Evolutionary conservation across 2,888 invertebrate genomes (phyloP).

Genomic region (Cryptus viduatorius): DNA sequence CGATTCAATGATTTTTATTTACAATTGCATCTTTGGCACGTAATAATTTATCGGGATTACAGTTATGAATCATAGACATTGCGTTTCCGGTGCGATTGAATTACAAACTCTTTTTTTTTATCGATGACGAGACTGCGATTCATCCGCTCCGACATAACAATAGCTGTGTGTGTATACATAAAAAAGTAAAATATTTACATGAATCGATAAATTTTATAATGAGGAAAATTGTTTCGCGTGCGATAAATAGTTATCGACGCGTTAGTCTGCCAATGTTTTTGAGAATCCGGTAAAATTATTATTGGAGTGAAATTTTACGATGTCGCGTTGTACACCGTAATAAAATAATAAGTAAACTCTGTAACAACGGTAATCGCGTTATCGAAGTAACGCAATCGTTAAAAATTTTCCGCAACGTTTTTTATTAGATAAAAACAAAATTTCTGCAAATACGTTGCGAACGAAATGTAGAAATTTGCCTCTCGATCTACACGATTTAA

Average conservation of each 20-base stretch:
- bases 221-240: slow-evolving; percentile 3
- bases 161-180: slow-evolving; percentile 38
- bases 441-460: neutral
- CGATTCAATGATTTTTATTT: slow-evolving; percentile 45
- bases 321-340: neutral
- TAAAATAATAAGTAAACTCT: slow-evolving; percentile 18
- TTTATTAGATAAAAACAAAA: neutral
- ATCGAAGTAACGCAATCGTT: neutral
- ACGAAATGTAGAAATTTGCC: neutral
- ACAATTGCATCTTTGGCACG: slow-evolving; percentile 66
- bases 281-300: neutral
- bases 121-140: neutral
- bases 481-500: neutral
- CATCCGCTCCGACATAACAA: neutral
- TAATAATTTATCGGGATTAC: slow-evolving; percentile 57
- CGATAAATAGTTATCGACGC: neutral
- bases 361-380: neutral
- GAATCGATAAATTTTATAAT: slow-evolving; percentile 12
- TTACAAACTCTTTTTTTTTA: slow-evolving; percentile 5
- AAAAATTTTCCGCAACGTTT: neutral
- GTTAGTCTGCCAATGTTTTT: neutral
- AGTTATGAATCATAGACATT: slow-evolving; percentile 13
- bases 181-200: slow-evolving; percentile 58
- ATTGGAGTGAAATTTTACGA: neutral
- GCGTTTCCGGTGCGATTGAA: slow-evolving; percentile 10